Evolutionary conservation across 2,888 invertebrate species (phyloP), one percentile per base, ranked within the genome.

Genomic region (Proisotoma minuta): DNA sequence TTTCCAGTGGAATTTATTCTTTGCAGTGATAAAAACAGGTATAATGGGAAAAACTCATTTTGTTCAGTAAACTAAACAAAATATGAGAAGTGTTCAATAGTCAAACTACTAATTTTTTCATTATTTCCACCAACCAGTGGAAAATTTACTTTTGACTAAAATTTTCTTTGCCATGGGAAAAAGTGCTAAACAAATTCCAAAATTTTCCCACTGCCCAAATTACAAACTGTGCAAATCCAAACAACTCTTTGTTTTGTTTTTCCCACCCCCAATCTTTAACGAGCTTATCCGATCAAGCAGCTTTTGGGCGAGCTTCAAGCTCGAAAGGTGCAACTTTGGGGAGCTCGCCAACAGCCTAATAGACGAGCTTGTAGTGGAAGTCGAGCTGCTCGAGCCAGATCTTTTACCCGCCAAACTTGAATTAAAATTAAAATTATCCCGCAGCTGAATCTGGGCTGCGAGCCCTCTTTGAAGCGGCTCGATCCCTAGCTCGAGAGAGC

Each of bases 201-300:
- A n/a, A n/a, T n/a, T n/a, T n/a, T n/a, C n/a, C n/a, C n/a, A n/a
- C n/a, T n/a, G n/a, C n/a, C 18, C 18, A 28, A 26, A 52, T 39
- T 66, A 66, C 1, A 66, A 47, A 60, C 62, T 63, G 47, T 66
- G 66, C 20, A 66, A 53, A 56, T 66, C 66, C 20, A 66, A 50
- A 58, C 66, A 66, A 29, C 60, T 60, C 57, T 63, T 66, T 3
- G 66, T 62, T 34, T 60, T 63, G 20, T n/a, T 4, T n/a, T n/a
- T n/a, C 50, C 62, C 66, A 4, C 54, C 34, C 22, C 57, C 50
- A 28, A 40, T 59, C 15, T 58, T 50, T 40, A 66, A 54, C 23
- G 66, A 62, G 62, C 62, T 63, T 1, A 66, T 53, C 10, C 60
- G 53, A 39, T 66, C 62, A 27, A 66, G 60, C 2, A 66, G 58